A percentile compares a stretch with the other conserved stretches of the same genome.
Evolutionary conservation across 1,140 invertebrate genomes (phyloP).

Genomic region (Heliconius congener): DNA sequence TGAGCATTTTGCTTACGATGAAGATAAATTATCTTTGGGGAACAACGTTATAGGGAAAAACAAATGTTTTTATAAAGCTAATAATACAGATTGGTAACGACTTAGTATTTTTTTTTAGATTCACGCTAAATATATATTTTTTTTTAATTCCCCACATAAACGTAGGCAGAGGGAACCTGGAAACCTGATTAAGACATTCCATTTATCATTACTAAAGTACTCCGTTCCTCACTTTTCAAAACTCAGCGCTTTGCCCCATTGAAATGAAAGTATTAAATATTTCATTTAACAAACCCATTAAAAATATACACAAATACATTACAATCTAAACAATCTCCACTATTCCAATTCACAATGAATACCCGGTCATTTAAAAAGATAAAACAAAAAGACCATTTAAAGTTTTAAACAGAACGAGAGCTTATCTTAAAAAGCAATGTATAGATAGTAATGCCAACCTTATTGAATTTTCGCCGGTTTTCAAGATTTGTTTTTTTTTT

Average conservation of each 20-base stretch:
- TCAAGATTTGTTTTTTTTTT: constrained; percentile 18
- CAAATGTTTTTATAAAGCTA: neutral
- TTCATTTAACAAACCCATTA: neutral
- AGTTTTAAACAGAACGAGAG: neutral
- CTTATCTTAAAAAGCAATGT: constrained; percentile 13
- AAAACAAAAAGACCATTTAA: neutral
- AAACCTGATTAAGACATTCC: no score
- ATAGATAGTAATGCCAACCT: constrained; percentile 8
- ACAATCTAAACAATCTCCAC: neutral
- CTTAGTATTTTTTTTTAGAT: neutral
- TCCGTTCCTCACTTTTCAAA: no score
- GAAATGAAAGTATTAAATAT: no score
- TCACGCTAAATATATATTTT: no score
- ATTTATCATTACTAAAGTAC: no score
- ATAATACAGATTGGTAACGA: neutral
- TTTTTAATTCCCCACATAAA: no score
- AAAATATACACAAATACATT: neutral
- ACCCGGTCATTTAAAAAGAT: neutral
- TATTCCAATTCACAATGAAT: neutral
- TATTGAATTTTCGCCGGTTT: constrained; percentile 20
- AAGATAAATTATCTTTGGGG: constrained; percentile 4
- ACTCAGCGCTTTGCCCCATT: no score
- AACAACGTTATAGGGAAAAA: neutral
- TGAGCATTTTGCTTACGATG: constrained; percentile 8
- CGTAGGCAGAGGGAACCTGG: no score